Conservation (phyloP, 1,140 invertebrate species). For the Pristionchus pacificus region DNA sequence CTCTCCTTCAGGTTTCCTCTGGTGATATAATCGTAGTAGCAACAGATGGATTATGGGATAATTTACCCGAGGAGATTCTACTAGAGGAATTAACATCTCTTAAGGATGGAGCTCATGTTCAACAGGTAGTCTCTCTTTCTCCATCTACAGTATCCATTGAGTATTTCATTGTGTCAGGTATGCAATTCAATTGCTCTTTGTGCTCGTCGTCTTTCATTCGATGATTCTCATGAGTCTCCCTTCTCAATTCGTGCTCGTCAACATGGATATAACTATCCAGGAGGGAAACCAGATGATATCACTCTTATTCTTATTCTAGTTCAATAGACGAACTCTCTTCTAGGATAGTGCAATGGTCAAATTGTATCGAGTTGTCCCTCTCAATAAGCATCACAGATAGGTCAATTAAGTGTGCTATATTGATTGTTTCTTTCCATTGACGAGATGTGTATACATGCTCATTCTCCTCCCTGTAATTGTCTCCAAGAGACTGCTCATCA, state of each 20-base stretch:
- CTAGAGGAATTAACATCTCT: slow-evolving; percentile 68
- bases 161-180: slow-evolving; percentile 12
- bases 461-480: too few relatives aligned
- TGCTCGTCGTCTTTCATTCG: slow-evolving; percentile 84
- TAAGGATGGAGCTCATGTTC: slow-evolving; percentile 65
- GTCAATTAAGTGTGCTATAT: too few relatives aligned
- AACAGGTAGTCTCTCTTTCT: slow-evolving; percentile 62
- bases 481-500: too few relatives aligned
- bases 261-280: slow-evolving; percentile 78
- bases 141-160: background rate
- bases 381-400: too few relatives aligned
- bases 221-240: slow-evolving; percentile 87
- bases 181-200: slow-evolving; percentile 90
- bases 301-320: slow-evolving; percentile 74
- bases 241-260: slow-evolving; percentile 84
- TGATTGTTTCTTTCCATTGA: too few relatives aligned
- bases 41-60: slow-evolving; percentile 96
- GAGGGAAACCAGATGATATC: slow-evolving; percentile 73
- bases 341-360: too few relatives aligned
- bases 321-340: slow-evolving; percentile 17
- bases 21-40: slow-evolving; percentile 91
- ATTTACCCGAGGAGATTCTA: slow-evolving; percentile 83
- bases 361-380: too few relatives aligned
- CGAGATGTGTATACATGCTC: too few relatives aligned
- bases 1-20: slow-evolving; percentile 63